Evolutionary conservation across 2,113 vertebrate species (phyloP).

Genomic region (Elgaria multicarinata): DNA sequence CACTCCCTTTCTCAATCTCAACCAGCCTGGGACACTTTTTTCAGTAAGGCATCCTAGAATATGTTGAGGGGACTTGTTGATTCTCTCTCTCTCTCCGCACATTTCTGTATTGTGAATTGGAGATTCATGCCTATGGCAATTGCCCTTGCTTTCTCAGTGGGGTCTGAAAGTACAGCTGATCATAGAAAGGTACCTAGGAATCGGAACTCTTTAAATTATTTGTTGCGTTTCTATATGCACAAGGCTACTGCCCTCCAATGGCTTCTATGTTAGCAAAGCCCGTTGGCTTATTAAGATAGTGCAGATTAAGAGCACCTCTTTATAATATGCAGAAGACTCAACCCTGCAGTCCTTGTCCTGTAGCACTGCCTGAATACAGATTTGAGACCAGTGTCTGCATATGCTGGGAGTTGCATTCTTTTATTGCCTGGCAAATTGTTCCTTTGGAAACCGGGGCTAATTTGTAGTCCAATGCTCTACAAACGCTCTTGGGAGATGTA

Average conservation of each 20-base stretch:
- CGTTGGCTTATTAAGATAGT: neutral
- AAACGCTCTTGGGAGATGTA: neutral
- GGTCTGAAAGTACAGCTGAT: slow-evolving; percentile 33
- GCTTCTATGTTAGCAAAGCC: slow-evolving; percentile 27
- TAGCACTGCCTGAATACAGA: neutral
- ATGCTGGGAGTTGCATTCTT: neutral
- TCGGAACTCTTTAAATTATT: neutral
- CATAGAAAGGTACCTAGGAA: neutral
- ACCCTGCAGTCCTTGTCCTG: neutral
- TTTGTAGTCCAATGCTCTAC: neutral
- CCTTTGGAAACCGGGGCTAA: neutral
- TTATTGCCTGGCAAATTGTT: neutral
- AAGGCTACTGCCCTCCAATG: neutral
- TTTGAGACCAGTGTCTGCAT: neutral
- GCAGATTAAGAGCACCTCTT: slow-evolving; percentile 15
- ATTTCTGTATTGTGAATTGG: slow-evolving; percentile 18
- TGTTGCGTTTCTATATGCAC: neutral
- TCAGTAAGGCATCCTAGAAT: neutral
- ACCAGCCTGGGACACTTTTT: slow-evolving; percentile 18
- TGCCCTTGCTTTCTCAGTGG: slow-evolving; percentile 5
- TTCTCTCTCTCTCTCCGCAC: neutral
- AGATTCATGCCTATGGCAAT: slow-evolving; percentile 5
- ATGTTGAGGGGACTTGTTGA: neutral
- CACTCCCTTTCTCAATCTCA: slow-evolving; percentile 18
- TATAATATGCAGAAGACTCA: slow-evolving; percentile 13